Base-by-base conservation (phyloP, 2,113 vertebrate species). In the Puffinus mauretanicus region DNA sequence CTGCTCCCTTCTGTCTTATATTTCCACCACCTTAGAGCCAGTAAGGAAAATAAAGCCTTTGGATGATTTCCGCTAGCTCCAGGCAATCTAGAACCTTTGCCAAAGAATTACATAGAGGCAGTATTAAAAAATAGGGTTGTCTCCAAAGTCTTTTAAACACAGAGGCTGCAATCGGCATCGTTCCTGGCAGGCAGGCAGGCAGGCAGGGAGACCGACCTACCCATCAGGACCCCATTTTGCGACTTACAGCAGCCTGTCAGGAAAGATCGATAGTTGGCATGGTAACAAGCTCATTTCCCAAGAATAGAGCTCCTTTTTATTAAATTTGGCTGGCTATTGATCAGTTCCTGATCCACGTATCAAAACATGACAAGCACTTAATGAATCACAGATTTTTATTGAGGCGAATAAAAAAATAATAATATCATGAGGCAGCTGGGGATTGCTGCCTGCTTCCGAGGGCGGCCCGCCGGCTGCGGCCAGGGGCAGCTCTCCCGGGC, bases 251-350 rank as follows among this genome's bases (percentile, higher is more conserved):
- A 16, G 72, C 96, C 93, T 95, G 97, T 96, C 96, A 95, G 95
- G 69, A 64, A 90, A 97, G 97, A 98, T 98, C 88, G 92, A 98
- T 98, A 97, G 98, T 98, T 98, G 98, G 97, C 98, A 98, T 98
- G 97, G 97, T 96, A 98, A 98, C 96, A 66, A 97, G 94, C 96
- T 97, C 78, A n/a, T 97, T 98, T 97, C 95, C 97, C 86, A 78
- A 96, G 97, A 98, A 98, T 94, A 96, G 91, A 97, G 93, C 93
- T 97, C 86, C 80, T 97, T 97, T 95, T 97, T 98, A 98, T 98
- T 98, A 98, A 98, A 98, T 98, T 98, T 98, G 97, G 96, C 92
- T 93, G 94, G 84, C 86, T 97, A 97, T 97, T 97, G 97, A 98
- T 98, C 95, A 96, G 96, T 96, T 97, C 96, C 92, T 95, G 94